A percentile compares a stretch with the other conserved stretches of the same genome.
phyloP scores from a whole-genome alignment of 2,113 vertebrate species.

The Promerops cafer region DNA sequence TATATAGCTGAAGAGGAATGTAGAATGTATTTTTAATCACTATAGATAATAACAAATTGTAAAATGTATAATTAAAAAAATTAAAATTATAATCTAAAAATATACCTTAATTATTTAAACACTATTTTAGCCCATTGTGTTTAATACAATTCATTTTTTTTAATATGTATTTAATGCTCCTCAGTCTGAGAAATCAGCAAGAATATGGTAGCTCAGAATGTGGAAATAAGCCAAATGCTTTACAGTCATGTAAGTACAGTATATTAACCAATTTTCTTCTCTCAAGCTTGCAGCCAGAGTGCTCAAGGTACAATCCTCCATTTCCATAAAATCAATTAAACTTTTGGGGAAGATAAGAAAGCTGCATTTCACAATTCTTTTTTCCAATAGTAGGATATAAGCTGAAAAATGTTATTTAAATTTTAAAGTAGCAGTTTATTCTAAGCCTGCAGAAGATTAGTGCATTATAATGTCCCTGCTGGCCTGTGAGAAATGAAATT shows the following conservation, averaged over 20 bases:
- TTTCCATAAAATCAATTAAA: constrained; percentile 53
- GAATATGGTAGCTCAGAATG: background rate
- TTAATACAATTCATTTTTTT: background rate
- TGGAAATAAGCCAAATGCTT: background rate
- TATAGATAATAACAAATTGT: background rate
- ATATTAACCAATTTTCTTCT: background rate
- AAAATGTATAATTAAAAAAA: background rate
- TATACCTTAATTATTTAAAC: background rate
- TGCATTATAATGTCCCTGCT: background rate
- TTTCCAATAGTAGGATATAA: background rate
- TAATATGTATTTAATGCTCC: background rate
- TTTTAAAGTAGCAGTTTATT: background rate
- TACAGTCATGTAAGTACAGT: background rate
- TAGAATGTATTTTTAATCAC: background rate
- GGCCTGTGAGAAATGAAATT: background rate
- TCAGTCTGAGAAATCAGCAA: background rate
- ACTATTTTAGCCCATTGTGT: background rate
- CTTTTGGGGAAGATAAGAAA: constrained; percentile 7
- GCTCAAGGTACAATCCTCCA: background rate
- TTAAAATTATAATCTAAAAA: background rate
- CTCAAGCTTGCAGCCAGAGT: background rate
- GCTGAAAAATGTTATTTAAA: background rate
- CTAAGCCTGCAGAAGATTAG: background rate
- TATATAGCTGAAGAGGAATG: background rate
- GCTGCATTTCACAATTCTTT: background rate